phyloP scores from a whole-genome alignment of 2,888 invertebrate genomes.

The Cephus pulcher region DNA sequence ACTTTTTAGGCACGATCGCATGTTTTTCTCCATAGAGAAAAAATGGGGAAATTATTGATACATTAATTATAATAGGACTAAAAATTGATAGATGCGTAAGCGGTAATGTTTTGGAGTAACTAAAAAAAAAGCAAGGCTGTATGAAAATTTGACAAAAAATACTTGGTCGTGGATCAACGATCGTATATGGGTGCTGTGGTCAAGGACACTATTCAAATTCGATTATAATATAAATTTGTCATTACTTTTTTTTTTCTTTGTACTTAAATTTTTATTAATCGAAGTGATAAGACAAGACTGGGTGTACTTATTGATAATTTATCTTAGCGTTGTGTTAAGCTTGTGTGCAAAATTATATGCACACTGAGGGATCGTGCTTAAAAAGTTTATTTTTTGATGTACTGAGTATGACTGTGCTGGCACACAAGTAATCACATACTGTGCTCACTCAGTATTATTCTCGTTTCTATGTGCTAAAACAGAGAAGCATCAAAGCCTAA shows the following conservation, averaged over 20 bases:
- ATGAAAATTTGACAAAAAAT: conserved; percentile 12
- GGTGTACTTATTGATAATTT: background rate
- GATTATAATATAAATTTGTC: background rate
- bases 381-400: conserved; percentile 4
- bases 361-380: conserved; percentile 3
- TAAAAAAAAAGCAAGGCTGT: background rate
- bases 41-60: background rate
- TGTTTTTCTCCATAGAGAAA: background rate
- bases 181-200: background rate
- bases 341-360: background rate
- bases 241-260: background rate
- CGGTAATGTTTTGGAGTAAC: conserved; percentile 4
- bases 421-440: background rate
- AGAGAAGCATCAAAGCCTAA: background rate
- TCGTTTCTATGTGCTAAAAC: background rate
- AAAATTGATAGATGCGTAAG: background rate
- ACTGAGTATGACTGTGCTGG: background rate
- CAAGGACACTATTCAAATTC: background rate
- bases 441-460: conserved; percentile 3
- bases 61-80: background rate
- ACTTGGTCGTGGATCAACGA: background rate
- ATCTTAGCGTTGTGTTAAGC: background rate
- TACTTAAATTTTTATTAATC: background rate
- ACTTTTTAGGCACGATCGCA: conserved; percentile 22
- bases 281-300: background rate